Percentiles rank a stretch among this genome's conserved stretches.
Conservation (phyloP, 2,113 vertebrate genomes). For the Pagrus major region DNA sequence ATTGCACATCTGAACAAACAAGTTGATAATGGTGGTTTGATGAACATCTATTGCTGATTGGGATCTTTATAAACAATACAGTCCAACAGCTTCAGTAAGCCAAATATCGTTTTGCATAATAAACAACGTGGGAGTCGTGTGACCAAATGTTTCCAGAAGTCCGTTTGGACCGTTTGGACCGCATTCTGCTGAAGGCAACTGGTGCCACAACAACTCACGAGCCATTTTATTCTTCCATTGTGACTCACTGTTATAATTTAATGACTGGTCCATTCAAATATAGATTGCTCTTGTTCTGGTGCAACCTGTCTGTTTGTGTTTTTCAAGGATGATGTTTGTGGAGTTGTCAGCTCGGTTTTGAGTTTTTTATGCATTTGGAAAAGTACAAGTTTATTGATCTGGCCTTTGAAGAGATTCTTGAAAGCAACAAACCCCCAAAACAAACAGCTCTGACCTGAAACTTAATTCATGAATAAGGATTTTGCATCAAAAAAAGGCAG, state of each 20-base stretch:
- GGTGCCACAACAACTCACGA: background rate
- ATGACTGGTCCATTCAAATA: background rate
- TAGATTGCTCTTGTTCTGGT: background rate
- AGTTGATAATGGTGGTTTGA: background rate
- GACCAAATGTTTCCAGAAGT: background rate
- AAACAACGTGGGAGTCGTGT: background rate
- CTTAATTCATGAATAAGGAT: background rate
- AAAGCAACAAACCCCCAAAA: background rate
- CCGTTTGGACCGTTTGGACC: background rate
- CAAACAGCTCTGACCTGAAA: conserved; percentile 17
- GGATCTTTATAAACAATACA: background rate
- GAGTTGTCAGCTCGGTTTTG: background rate
- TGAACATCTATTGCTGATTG: background rate
- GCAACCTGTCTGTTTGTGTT: background rate
- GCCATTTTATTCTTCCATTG: background rate
- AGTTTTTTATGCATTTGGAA: background rate
- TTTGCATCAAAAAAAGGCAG: background rate
- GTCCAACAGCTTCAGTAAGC: background rate
- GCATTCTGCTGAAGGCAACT: background rate
- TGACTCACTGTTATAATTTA: background rate
- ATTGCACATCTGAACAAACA: background rate
- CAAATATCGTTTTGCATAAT: background rate
- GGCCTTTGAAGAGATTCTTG: conserved; percentile 26
- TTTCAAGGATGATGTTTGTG: background rate
- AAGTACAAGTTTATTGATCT: conserved; percentile 21